These are phyloP conservation scores for Xiphorhynchus elegans DNA, from an alignment of 2,113 vertebrate genomes.

Conservation along the genomic window DNA sequence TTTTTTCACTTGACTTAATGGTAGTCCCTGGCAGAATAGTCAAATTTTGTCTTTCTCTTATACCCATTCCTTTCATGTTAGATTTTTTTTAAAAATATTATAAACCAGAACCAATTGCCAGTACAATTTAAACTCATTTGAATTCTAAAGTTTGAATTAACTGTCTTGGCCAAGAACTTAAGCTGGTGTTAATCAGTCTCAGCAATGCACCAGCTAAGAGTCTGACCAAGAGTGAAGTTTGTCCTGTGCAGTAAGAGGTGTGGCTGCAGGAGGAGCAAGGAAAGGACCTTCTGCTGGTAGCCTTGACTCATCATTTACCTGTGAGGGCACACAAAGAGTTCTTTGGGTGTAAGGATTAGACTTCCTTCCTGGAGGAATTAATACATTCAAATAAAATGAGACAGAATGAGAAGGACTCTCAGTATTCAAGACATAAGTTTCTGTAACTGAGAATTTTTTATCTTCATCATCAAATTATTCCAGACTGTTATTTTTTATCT, in stretches of 20 bases:
- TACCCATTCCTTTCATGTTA: neutral
- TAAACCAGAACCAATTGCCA: neutral
- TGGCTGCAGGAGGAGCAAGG: neutral
- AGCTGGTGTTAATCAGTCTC: neutral
- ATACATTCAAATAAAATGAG: neutral
- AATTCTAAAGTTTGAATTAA: neutral
- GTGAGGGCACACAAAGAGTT: neutral
- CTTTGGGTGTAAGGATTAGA: neutral
- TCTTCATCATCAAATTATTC: conserved; percentile 34
- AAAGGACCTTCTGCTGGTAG: neutral
- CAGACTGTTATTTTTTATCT: neutral
- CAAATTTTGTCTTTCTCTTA: neutral
- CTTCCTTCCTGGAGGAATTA: neutral
- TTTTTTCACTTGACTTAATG: neutral
- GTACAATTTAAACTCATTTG: neutral
- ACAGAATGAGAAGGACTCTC: neutral
- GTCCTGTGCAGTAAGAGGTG: neutral
- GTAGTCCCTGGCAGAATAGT: neutral
- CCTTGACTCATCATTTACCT: neutral
- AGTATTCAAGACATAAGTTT: neutral
- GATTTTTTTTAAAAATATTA: neutral
- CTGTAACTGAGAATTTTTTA: conserved; percentile 33
- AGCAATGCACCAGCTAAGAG: neutral
- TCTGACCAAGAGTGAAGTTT: neutral
- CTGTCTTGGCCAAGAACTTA: neutral